Evolutionary conservation across 53 echinoderm and acorn worm species (phyloP).

Genomic region (Arbacia lixula): DNA sequence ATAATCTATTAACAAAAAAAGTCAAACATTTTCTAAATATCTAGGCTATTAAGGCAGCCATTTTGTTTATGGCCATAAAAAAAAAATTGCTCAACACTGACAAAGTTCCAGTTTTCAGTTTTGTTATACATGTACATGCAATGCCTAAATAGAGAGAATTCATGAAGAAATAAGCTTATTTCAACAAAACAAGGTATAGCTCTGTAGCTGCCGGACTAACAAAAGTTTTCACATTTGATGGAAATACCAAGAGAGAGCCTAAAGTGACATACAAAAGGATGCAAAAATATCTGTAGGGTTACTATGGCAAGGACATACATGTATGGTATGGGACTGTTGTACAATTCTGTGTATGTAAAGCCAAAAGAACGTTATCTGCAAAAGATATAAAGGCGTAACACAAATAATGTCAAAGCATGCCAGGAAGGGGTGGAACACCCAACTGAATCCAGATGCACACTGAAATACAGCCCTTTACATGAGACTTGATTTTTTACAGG

Average conservation of each 20-base stretch:
- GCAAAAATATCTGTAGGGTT: conserved; percentile 36
- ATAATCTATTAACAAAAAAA: neutral
- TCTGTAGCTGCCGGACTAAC: neutral
- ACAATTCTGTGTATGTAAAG: conserved; percentile 54
- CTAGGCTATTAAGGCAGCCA: neutral
- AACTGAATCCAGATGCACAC: conserved; percentile 64
- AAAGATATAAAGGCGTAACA: conserved; percentile 67
- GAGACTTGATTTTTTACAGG: conserved; percentile 31
- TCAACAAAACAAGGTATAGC: conserved; percentile 3
- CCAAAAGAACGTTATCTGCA: conserved; percentile 57
- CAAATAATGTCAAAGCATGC: conserved; percentile 52
- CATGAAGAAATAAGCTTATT: neutral
- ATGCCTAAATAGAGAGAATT: neutral
- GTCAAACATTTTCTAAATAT: neutral
- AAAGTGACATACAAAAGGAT: conserved; percentile 60
- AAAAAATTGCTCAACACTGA: neutral
- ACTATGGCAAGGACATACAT: conserved; percentile 35
- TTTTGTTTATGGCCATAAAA: neutral
- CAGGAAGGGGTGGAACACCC: conserved; percentile 59
- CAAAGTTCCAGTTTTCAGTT: neutral
- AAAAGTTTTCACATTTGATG: no score
- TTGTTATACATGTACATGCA: neutral
- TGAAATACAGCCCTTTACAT: conserved; percentile 48
- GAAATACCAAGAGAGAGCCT: conserved; percentile 2
- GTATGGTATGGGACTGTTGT: conserved; percentile 68